phyloP scores from a whole-genome alignment of 2,888 invertebrate genomes.

The Amiota mariae region DNA sequence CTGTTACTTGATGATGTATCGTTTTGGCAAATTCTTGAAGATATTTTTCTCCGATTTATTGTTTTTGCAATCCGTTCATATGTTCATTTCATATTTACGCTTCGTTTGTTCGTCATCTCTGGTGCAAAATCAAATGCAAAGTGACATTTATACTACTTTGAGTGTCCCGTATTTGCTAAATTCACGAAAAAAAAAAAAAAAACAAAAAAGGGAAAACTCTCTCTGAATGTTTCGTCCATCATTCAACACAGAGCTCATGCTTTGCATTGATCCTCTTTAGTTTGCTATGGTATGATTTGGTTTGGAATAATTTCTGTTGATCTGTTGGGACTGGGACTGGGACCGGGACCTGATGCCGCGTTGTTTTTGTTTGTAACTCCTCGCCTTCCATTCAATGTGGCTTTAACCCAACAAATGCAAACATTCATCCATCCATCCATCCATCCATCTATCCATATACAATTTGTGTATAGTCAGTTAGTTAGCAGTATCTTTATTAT shows the following conservation, averaged over 20 bases:
- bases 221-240: constrained; percentile 1
- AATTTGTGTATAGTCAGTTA: constrained; percentile 20
- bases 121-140: constrained; percentile 66
- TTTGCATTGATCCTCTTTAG: constrained; percentile 26
- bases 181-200: too few species aligned
- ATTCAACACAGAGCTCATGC: not conserved
- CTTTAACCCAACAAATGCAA: constrained; percentile 9
- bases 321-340: constrained; percentile 32
- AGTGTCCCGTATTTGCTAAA: not conserved
- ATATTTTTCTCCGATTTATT: constrained; percentile 32
- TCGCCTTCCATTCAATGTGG: constrained; percentile 24
- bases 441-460: not conserved
- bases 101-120: constrained; percentile 62
- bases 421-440: not conserved
- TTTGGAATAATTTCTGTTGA: constrained; percentile 33
- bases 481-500: constrained; percentile 23
- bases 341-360: constrained; percentile 26
- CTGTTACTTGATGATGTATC: constrained; percentile 61
- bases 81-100: constrained; percentile 55
- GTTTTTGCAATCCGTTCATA: constrained; percentile 42
- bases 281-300: constrained; percentile 35
- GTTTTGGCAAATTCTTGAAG: constrained; percentile 47
- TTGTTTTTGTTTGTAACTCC: constrained; percentile 21
- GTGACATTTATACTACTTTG: constrained; percentile 69
- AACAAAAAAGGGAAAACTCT: not conserved